Base-by-base conservation (phyloP, 1,140 invertebrate species). In the Chelonus insularis region DNA sequence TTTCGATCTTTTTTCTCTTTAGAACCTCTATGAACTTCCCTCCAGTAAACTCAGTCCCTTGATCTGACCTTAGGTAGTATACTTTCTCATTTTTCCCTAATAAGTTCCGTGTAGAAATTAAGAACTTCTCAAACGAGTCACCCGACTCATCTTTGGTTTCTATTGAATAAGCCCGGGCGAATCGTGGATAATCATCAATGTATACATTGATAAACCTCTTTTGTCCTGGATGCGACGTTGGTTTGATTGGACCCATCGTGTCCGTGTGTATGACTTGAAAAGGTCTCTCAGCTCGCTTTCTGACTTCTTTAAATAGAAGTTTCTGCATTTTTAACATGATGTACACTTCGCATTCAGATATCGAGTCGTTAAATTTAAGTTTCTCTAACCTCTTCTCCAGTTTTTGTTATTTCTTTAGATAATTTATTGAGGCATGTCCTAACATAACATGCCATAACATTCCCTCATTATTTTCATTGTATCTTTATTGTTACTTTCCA, bases 391-490 rank as follows among this genome's bases (percentile, higher is more conserved):
- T 50, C 57, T 58, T 63, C 23, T 36, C 56, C 25, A 58, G 37
- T 32, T 51, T 64, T 59, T 69, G 60, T 39, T 65, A 37, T 43
- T 59, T 37, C 34, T 63, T 64, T 25, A 66, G 51, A 23, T 66
- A 66, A 11, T 47, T 51, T 0, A 63, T 1, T 2, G 67, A 69
- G 41, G 63, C 64, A 59, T 66, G 57, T 8, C 64, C 65, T 21
- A 69, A 16, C 36, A 60, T 39, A 7, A 65, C 65, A 52, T 69
- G 67, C 67, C 64, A 69, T 36, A 68, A 37, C 61, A 68, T 60
- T 0, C 60, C 60, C 23, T 58, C 48, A 47, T 68, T 65, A 45
- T 50, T 65, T 48, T 41, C 58, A 9, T 21, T 57, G 20, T 51
- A 54, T 29, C 36, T 56, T 54, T 39, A 20, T 52, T 25, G 25